Percentiles rank a stretch among this genome's conserved stretches.
These are phyloP conservation scores for Drosophila varians DNA, from an alignment of 1,140 invertebrate genomes.

Conservation along the genomic window DNA sequence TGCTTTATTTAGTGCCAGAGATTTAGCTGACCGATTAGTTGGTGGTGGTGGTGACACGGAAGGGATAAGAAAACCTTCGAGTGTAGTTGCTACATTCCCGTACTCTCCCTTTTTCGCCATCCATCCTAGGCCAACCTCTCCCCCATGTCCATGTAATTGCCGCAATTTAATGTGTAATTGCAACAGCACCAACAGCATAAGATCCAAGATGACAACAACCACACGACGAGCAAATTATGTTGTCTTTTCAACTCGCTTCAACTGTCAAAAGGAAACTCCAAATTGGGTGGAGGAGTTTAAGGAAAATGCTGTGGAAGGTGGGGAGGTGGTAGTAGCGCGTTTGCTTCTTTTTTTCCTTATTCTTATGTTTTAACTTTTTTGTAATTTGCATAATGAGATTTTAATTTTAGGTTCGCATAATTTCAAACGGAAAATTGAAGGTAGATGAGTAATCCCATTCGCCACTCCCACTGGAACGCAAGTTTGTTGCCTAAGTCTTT, in stretches of 20 bases:
- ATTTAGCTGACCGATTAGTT: too few species aligned
- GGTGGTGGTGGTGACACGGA: too few species aligned
- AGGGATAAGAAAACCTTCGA: constrained; percentile 32
- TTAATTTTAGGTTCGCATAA: constrained; percentile 74
- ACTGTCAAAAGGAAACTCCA: constrained; percentile 38
- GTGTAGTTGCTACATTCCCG: constrained; percentile 51
- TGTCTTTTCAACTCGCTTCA: constrained; percentile 55
- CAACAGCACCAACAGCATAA: constrained; percentile 54
- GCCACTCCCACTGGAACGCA: constrained; percentile 28
- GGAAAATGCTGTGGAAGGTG: neutral
- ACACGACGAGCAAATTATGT: constrained; percentile 76
- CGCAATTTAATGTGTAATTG: constrained; percentile 81
- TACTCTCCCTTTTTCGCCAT: neutral
- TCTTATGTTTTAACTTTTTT: constrained; percentile 33
- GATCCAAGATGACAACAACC: constrained; percentile 68
- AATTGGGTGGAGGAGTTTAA: constrained; percentile 13
- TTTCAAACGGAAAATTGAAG: neutral
- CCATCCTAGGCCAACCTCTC: neutral
- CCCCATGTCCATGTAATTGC: constrained; percentile 72
- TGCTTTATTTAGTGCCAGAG: too few species aligned
- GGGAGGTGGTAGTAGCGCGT: neutral
- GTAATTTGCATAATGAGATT: constrained; percentile 81
- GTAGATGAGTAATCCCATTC: constrained; percentile 9
- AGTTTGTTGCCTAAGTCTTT: constrained; percentile 72
- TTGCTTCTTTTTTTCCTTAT: constrained; percentile 12